phyloP scores from a whole-genome alignment of 2,113 vertebrate species.

The Pygoscelis adeliae region DNA sequence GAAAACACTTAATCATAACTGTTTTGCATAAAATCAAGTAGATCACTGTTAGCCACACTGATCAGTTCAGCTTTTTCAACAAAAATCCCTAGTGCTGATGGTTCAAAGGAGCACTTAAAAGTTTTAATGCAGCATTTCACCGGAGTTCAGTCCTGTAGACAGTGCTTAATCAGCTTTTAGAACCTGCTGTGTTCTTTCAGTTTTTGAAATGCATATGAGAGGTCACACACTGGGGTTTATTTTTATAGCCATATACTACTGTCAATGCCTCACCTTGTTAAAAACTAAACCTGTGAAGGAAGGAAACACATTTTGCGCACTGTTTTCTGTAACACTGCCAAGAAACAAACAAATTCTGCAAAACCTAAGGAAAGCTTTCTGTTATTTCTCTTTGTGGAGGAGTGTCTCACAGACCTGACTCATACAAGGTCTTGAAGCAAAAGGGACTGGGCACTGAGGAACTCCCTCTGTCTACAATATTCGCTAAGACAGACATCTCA shows the following conservation, averaged over 20 bases:
- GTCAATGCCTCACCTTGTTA: not conserved
- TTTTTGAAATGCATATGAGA: not conserved
- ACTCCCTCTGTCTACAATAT: accelerated
- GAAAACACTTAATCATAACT: not conserved
- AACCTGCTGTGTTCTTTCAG: not conserved
- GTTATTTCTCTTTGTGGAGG: not conserved
- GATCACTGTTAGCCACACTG: not conserved
- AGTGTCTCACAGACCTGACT: not conserved
- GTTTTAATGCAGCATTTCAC: not conserved
- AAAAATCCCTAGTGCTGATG: not conserved
- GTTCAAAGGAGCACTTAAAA: not conserved
- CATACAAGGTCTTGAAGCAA: not conserved
- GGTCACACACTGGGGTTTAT: not conserved
- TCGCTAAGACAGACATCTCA: not conserved
- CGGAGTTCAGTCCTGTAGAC: not conserved
- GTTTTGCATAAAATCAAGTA: not conserved
- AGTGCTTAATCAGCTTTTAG: not conserved
- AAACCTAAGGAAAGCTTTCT: not conserved
- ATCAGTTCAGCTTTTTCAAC: not conserved
- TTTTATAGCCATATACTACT: not conserved
- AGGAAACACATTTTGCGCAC: not conserved
- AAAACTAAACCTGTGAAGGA: not conserved
- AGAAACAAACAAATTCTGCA: not conserved
- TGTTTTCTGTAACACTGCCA: not conserved
- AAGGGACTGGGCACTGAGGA: not conserved